phyloP scores from a whole-genome alignment of 2,888 invertebrate genomes.

The Perizoma affinitatum region DNA sequence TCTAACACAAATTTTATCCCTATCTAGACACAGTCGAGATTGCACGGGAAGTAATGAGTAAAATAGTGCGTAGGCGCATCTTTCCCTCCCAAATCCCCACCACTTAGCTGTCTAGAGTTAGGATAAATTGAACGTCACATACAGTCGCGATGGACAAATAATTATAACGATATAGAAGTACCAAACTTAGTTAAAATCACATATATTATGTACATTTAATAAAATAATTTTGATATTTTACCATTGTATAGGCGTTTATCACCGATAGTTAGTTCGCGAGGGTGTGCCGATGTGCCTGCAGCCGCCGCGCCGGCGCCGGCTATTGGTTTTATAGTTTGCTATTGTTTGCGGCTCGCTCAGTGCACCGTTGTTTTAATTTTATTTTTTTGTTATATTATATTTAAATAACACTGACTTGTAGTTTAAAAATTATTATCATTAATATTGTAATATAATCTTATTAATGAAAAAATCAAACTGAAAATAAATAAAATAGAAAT shows the following conservation, averaged over 20 bases:
- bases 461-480: conserved; percentile 84
- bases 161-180: conserved; percentile 76
- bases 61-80: conserved; percentile 60
- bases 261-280: conserved; percentile 73
- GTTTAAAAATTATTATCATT: conserved; percentile 84
- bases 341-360: conserved; percentile 61
- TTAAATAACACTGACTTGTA: conserved; percentile 83
- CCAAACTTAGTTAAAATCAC: conserved; percentile 83
- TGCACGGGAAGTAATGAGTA: conserved; percentile 42
- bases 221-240: conserved; percentile 81
- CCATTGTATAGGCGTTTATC: conserved; percentile 82
- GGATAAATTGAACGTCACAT: conserved; percentile 55
- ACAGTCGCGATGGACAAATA: conserved; percentile 66
- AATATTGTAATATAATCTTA: conserved; percentile 85
- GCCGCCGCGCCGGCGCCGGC: conserved; percentile 41
- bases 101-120: conserved; percentile 73
- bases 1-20: conserved; percentile 29
- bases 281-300: conserved; percentile 54
- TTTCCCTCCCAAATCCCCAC: conserved; percentile 65
- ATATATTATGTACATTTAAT: conserved; percentile 83
- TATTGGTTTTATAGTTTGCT: conserved; percentile 56
- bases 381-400: conserved; percentile 80
- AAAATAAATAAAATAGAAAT: conserved; percentile 82
- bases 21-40: conserved; percentile 24
- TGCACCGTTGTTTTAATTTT: conserved; percentile 78